phyloP scores from a whole-genome alignment of 2,113 vertebrate genomes.

The Oreochromis tanganicae region DNA sequence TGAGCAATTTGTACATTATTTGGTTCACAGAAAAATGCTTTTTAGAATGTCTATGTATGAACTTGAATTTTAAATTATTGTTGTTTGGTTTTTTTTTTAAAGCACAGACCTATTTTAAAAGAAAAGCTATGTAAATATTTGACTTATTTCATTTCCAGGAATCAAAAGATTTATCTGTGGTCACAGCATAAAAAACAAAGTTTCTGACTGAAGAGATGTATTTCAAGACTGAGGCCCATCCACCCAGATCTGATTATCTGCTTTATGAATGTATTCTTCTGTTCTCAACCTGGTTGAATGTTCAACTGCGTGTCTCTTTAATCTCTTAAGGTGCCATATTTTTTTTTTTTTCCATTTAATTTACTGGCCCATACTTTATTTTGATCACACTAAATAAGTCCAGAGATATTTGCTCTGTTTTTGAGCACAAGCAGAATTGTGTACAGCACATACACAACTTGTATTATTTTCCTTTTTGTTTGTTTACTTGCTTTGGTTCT shows the following conservation, averaged over 20 bases:
- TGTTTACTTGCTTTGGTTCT: constrained; percentile 11
- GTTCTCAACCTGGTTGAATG: constrained; percentile 30
- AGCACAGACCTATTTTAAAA: constrained; percentile 74
- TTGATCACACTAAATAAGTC: neutral
- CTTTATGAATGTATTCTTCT: constrained; percentile 66
- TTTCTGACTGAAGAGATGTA: constrained; percentile 43
- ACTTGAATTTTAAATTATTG: constrained; percentile 82
- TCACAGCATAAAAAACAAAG: constrained; percentile 32
- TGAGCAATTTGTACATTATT: constrained; percentile 63
- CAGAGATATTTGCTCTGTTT: constrained; percentile 28
- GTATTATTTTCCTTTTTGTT: neutral
- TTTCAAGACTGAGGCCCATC: constrained; percentile 38
- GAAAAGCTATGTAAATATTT: constrained; percentile 66
- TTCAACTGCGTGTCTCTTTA: constrained; percentile 37
- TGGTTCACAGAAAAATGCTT: constrained; percentile 51
- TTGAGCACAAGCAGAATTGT: constrained; percentile 28
- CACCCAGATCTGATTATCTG: constrained; percentile 54
- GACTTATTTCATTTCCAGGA: constrained; percentile 68
- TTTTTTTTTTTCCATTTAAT: constrained; percentile 10
- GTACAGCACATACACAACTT: constrained; percentile 15
- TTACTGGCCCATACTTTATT: constrained; percentile 10
- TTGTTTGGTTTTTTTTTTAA: constrained; percentile 36
- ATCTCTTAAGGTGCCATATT: constrained; percentile 28
- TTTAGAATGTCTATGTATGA: constrained; percentile 73
- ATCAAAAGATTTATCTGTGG: constrained; percentile 50